phyloP scores from a whole-genome alignment of 2,888 invertebrate genomes.

The Coecobrya sp. region DNA sequence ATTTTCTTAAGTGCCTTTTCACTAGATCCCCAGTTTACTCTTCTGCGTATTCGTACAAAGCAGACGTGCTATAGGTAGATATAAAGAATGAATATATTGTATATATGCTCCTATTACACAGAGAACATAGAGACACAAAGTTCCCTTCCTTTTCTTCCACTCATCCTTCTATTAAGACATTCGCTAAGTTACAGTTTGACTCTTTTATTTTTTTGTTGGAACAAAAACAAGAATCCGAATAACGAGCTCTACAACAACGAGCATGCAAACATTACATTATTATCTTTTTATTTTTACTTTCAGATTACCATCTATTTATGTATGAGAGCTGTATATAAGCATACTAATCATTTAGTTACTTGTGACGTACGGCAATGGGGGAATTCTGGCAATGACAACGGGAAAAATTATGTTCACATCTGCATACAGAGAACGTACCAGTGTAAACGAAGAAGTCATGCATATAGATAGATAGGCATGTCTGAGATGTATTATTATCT shows the following conservation, averaged over 20 bases:
- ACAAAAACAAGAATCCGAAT: conserved; percentile 65
- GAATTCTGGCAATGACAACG: conserved; percentile 69
- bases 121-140: too few relatives aligned
- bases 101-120: too few relatives aligned
- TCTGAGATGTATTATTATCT: conserved; percentile 37
- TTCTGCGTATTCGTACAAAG: conserved; percentile 18
- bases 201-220: conserved; percentile 54
- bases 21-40: conserved; percentile 84
- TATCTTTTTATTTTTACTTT: conserved; percentile 48
- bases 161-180: conserved; percentile 40
- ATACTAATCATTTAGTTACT: conserved; percentile 69
- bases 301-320: conserved; percentile 55
- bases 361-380: conserved; percentile 55
- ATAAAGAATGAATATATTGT: too few relatives aligned
- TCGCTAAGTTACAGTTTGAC: conserved; percentile 52
- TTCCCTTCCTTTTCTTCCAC: too few relatives aligned
- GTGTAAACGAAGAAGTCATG: too few relatives aligned
- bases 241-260: conserved; percentile 1
- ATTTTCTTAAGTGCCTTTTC: conserved; percentile 87
- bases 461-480: neutral
- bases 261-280: conserved; percentile 46
- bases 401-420: conserved; percentile 65
- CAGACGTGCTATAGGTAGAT: neutral
- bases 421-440: conserved; percentile 51
- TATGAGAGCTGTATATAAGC: conserved; percentile 21